Conservation (phyloP, 2,888 invertebrate genomes). For the Mermis nigrescens region DNA sequence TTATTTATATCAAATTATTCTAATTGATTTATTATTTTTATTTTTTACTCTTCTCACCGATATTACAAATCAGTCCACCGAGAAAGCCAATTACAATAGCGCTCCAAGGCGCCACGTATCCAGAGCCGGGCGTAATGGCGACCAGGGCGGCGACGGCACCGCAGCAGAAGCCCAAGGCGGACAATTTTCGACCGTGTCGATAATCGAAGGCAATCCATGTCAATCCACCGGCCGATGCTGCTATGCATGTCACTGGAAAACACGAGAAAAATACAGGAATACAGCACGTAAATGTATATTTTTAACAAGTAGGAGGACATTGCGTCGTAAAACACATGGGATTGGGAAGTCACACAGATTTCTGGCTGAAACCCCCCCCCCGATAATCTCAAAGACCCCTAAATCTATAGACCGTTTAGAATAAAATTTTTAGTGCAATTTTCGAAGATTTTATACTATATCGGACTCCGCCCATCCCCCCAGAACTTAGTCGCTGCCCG, state of each 20-base stretch:
- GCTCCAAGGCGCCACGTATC: constrained; percentile 12
- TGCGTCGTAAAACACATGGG: no score
- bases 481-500: no score
- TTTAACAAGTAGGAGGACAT: background rate
- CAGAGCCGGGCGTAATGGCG: constrained; percentile 15
- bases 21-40: no score
- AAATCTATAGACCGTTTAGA: no score
- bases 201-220: constrained; percentile 12
- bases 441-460: no score
- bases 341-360: no score
- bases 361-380: no score
- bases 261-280: background rate
- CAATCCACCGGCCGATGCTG: constrained; percentile 12
- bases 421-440: no score
- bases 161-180: constrained; percentile 13
- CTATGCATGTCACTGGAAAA: background rate
- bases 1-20: no score
- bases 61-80: background rate
- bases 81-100: constrained; percentile 13
- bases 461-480: no score
- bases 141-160: constrained; percentile 14
- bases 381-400: no score
- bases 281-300: background rate
- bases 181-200: constrained; percentile 9
- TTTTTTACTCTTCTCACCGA: background rate